These are phyloP conservation scores for Sebastes flavidus DNA, from an alignment of 2,797 vertebrate genomes.

Conservation along the genomic window DNA sequence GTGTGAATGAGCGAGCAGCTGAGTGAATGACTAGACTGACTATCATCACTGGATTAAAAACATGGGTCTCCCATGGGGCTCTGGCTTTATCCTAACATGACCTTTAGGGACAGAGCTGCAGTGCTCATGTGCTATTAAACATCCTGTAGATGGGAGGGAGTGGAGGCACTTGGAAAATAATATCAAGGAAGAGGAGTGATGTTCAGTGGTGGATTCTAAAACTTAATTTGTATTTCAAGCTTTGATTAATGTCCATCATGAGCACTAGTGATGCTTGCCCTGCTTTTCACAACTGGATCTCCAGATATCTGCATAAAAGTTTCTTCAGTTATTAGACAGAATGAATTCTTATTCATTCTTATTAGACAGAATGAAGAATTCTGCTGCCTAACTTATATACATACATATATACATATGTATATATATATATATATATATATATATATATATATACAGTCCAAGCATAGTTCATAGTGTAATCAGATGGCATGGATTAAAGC, in stretches of 20 bases:
- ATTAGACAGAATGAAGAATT: not conserved
- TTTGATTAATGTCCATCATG: not conserved
- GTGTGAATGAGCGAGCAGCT: not conserved
- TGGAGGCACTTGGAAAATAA: not conserved
- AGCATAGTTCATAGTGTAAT: not conserved
- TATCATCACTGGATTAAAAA: not conserved
- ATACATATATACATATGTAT: too few species aligned
- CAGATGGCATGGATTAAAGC: not conserved
- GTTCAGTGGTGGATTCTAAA: not conserved
- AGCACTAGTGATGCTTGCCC: not conserved
- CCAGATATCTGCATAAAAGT: not conserved
- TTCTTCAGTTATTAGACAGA: conserved; percentile 5
- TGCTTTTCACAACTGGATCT: not conserved
- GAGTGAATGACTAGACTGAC: not conserved
- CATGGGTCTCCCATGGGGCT: not conserved
- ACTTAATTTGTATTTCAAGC: not conserved
- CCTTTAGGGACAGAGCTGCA: not conserved
- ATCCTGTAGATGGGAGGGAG: not conserved
- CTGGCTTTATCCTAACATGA: not conserved
- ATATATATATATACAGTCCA: not conserved
- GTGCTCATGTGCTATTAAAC: not conserved
- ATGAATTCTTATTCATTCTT: not conserved
- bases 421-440: too few species aligned
- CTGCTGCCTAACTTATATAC: not conserved
- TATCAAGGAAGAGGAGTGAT: not conserved